Conservation (phyloP, 1,140 invertebrate species). For the Elymnias hypermnestra region DNA sequence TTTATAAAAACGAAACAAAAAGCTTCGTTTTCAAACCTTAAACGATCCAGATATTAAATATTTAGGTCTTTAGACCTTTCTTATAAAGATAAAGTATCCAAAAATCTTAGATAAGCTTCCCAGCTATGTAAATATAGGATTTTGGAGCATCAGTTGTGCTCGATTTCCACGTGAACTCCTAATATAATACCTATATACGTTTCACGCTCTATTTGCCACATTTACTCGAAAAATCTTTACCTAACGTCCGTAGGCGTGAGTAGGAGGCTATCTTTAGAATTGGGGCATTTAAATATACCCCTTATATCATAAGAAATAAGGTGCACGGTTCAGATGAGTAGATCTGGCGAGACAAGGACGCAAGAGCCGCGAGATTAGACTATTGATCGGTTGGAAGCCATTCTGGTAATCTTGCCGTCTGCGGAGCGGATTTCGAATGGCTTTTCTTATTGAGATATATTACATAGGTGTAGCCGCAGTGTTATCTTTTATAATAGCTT, state of each 20-base stretch:
- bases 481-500: not conserved
- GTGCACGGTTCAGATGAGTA: conserved; percentile 10
- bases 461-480: not conserved
- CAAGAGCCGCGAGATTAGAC: conserved; percentile 15
- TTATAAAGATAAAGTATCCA: no score
- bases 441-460: conserved; percentile 11
- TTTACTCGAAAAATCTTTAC: conserved; percentile 4
- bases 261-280: conserved; percentile 3
- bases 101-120: no score
- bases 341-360: conserved; percentile 17
- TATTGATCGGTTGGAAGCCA: conserved; percentile 23
- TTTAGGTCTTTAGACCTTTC: no score
- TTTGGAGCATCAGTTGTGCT: no score
- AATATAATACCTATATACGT: not conserved
- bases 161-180: no score
- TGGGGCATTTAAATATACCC: not conserved
- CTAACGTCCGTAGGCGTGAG: conserved; percentile 2
- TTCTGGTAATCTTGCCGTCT: conserved; percentile 22
- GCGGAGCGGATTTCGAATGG: conserved; percentile 16
- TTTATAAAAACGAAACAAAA: no score
- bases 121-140: no score
- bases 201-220: conserved; percentile 1
- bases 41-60: no score
- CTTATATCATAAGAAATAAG: not conserved
- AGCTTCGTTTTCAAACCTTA: no score